phyloP scores from a whole-genome alignment of 2,113 vertebrate genomes.

The Romanogobio albipinnatus region DNA sequence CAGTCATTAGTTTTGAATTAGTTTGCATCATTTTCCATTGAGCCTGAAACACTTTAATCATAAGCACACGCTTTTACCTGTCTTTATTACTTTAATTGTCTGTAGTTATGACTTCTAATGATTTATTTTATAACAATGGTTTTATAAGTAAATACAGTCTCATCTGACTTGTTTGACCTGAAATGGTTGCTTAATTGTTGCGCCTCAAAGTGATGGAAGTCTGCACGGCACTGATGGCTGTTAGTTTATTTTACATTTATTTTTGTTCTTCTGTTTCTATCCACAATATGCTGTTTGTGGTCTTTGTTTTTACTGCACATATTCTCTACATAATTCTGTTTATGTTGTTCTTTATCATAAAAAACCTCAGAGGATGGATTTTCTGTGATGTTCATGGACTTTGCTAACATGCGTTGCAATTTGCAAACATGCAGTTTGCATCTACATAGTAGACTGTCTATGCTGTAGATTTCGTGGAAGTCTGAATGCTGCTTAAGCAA shows the following conservation, averaged over 20 bases:
- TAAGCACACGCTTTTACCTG: not conserved
- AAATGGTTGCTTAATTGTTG: not conserved
- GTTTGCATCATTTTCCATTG: not conserved
- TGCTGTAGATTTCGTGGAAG: not conserved
- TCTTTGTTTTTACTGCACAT: not conserved
- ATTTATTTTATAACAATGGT: not conserved
- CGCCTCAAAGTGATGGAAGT: not conserved
- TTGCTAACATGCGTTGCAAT: not conserved
- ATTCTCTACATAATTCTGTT: not conserved
- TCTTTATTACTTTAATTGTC: not conserved
- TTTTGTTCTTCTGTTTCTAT: conserved; percentile 7
- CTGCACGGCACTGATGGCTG: conserved; percentile 33
- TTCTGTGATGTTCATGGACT: not conserved
- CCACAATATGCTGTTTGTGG: conserved; percentile 17
- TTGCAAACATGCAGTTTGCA: not conserved
- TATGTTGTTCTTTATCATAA: conserved; percentile 7
- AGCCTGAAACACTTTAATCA: not conserved
- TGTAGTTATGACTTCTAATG: not conserved
- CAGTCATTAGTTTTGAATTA: not conserved
- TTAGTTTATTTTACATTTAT: conserved; percentile 6
- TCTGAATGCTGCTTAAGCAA: not conserved
- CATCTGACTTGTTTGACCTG: not conserved
- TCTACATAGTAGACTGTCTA: not conserved
- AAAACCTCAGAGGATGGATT: not conserved
- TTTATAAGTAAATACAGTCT: not conserved